Evolutionary conservation across 2,888 invertebrate species (phyloP).

Genomic region (Ferdinandea cuprea): DNA sequence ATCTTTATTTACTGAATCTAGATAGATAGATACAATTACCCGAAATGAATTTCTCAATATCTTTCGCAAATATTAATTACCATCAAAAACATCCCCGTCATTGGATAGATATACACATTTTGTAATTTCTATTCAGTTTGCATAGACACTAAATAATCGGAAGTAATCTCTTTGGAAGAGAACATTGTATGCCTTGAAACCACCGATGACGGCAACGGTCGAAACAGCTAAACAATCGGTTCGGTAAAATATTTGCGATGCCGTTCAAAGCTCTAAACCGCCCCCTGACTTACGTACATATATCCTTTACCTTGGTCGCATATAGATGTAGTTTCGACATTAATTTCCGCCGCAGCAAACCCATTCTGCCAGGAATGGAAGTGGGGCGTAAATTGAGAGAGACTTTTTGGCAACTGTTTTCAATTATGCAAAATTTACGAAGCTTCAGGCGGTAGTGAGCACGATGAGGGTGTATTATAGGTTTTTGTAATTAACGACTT

Average conservation of each 20-base stretch:
- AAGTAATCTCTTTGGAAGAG: conserved; percentile 40
- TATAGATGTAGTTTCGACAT: conserved; percentile 27
- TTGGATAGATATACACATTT: conserved; percentile 4
- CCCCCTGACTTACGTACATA: conserved; percentile 9
- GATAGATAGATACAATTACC: neutral
- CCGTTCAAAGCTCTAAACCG: conserved; percentile 32
- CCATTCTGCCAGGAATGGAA: conserved; percentile 16
- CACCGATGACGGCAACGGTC: conserved; percentile 17
- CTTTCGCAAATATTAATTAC: conserved; percentile 39
- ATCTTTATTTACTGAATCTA: neutral
- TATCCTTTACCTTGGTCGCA: conserved; percentile 31
- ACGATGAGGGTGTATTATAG: conserved; percentile 30
- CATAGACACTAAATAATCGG: conserved; percentile 36
- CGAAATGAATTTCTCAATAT: conserved; percentile 29
- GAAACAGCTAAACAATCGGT: conserved; percentile 49
- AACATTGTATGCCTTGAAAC: conserved; percentile 5
- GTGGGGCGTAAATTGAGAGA: conserved; percentile 14
- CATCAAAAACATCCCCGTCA: conserved; percentile 10
- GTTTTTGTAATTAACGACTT: conserved; percentile 51
- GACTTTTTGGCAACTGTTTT: conserved; percentile 44
- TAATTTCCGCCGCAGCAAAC: conserved; percentile 26
- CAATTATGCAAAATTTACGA: conserved; percentile 54
- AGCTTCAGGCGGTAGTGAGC: conserved; percentile 6
- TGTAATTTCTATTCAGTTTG: conserved; percentile 8
- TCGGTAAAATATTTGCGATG: conserved; percentile 42